These are phyloP conservation scores for Archaeoteleia sp. DNA, from an alignment of 2,888 invertebrate species.

Conservation along the genomic window DNA sequence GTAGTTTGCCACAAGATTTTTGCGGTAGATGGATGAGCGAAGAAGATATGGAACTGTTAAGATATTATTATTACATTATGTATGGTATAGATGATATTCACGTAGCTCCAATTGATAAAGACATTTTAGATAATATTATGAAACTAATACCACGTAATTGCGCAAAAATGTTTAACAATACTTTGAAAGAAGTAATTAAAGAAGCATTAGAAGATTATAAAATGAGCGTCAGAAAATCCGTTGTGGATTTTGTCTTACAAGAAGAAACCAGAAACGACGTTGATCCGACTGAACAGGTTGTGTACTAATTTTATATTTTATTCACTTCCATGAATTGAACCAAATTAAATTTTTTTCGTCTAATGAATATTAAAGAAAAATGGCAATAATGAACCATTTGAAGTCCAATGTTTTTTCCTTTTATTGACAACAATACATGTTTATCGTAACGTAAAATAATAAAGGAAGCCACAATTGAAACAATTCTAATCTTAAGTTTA, in stretches of 20 bases:
- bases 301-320: constrained; percentile 12
- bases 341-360: no score
- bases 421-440: no score
- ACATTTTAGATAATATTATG: constrained; percentile 81
- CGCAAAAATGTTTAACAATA: constrained; percentile 78
- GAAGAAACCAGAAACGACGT: constrained; percentile 77
- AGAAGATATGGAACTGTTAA: constrained; percentile 82
- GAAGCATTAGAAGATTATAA: constrained; percentile 92
- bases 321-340: no score
- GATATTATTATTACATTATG: constrained; percentile 93
- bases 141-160: constrained; percentile 80
- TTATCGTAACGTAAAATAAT: no score
- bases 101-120: constrained; percentile 87
- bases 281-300: constrained; percentile 44
- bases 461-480: no score
- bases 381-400: no score
- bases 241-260: constrained; percentile 92
- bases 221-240: constrained; percentile 91
- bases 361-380: no score
- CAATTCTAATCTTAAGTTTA: no score
- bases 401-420: no score
- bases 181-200: constrained; percentile 79
- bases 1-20: constrained; percentile 45
- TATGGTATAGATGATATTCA: constrained; percentile 94
- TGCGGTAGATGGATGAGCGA: constrained; percentile 67